Evolutionary conservation across 2,888 invertebrate species (phyloP), one percentile per base, ranked within the genome.

Genomic region (Oxycera nigricornis): DNA sequence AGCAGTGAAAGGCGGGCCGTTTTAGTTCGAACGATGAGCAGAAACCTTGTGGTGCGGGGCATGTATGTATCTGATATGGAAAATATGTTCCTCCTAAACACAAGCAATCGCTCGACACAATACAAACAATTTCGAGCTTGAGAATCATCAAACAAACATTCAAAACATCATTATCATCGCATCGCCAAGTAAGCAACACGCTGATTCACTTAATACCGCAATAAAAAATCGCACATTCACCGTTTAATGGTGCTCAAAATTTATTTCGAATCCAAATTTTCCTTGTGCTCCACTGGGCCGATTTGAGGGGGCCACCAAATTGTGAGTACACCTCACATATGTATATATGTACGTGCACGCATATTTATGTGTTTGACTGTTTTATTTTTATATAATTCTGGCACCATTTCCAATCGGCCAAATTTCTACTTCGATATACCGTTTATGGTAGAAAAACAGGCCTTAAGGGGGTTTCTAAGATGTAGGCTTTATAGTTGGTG

Each of bases 231-330:
- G 55, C 55, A 22, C 22, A 20, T 62, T 31, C 62, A 35, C 62
- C 62, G 62, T 62, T 62, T 62, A 35, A 62, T 62, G 62, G 35
- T 62, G 62, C 61, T 61, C 61, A 28, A 61, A 61, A 30, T 61
- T 61, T 61, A 61, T 30, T 61, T 14, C 30, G 61, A 28, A 30
- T 61, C 14, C 30, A 28, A 62, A 35, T 20, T 62, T 2, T 59
- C 30, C 31, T 22, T 30, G 7, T n/a, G 31, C 50, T 9, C 14
- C 50, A 50, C 17, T 14, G 14, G 9, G 4, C 35, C 11, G 35
- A 35, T 35, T 35, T 35, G 11, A 35, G 6, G 35, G 35, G 6
- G 35, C 35, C 46, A 46, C 14, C 46, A 46, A n/a, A 7, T 3
- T 7, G 46, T n/a, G 46, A 46, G 46, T 46, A 14, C 17, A 46